Base-by-base conservation (phyloP, 2,113 vertebrate genomes). In the Burhinus bistriatus region DNA sequence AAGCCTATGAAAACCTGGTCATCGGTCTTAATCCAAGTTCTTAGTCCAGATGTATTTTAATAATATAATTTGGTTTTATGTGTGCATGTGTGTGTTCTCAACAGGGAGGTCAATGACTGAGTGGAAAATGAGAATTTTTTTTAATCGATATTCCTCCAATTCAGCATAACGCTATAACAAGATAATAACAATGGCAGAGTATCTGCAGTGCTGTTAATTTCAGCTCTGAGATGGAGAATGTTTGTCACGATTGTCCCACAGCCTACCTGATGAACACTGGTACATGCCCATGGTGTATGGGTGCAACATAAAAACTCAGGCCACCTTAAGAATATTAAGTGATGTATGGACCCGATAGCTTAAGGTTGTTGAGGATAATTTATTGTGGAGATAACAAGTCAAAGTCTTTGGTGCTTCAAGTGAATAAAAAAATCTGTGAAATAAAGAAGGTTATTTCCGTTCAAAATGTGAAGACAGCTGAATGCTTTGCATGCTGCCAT, bases 11-110 rank as follows among this genome's bases (percentile, higher is more conserved):
- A 91, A 95, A 86, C 44, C 47, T 4, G 16, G 66, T 62, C 81
- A 76, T 87, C 75, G 77, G 66, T 85, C 75, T 93, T 83, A 90
- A 89, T 91, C 89, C 93, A 94, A 90, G 78, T 76, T 91, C 84
- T 91, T 77, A 93, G 62, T 62, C 81, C 91, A 96, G 89, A 95
- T 90, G 82, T 91, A 95, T 85, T 92, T 92, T 85, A 94, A 93
- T 90, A 96, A 94, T 85, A 87, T 64, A 89, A 94, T 85, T 94
- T 87, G 14, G 34, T 86, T 96, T 95, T 94, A 92, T 81, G 70
- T 66, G 78, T 95, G 93, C 90, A 42, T 83, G 93, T 94, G 92
- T 92, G 94, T 91, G 91, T 89, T 97, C 91, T 95, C 75, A 80
- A 94, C 87, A 87, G 62, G 75, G 93, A 95, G 91, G 93, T 89